Conservation (phyloP, 2,113 vertebrate genomes). For the Gopherus flavomarginatus region DNA sequence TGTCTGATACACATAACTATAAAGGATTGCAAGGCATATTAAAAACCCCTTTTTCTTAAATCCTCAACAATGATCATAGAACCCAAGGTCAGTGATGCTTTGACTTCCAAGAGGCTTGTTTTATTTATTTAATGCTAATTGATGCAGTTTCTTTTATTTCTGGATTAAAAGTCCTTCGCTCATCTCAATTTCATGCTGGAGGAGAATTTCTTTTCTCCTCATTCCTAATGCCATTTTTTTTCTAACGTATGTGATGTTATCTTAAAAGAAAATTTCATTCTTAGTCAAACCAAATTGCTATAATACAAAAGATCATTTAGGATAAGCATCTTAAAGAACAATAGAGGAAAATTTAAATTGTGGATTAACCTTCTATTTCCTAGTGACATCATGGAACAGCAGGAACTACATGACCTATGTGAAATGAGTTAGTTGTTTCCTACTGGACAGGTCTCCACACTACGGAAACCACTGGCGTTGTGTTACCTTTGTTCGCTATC, state of each 20-base stretch:
- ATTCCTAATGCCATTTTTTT: slow-evolving; percentile 32
- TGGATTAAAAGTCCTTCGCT: slow-evolving; percentile 33
- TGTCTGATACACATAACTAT: not conserved
- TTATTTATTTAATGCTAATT: slow-evolving; percentile 21
- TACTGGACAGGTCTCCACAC: not conserved
- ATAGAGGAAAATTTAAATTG: not conserved
- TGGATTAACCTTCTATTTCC: not conserved
- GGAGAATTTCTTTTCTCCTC: not conserved
- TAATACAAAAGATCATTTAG: slow-evolving; percentile 1
- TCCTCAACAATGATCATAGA: not conserved
- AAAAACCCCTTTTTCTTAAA: slow-evolving; percentile 2
- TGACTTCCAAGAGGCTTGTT: slow-evolving; percentile 23
- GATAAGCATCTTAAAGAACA: not conserved
- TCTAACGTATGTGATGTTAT: slow-evolving; percentile 14
- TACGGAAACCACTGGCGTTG: not conserved
- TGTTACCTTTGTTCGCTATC: not conserved
- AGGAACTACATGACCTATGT: not conserved
- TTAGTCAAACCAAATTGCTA: slow-evolving; percentile 19
- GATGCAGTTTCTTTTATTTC: slow-evolving; percentile 30
- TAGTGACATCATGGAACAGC: not conserved
- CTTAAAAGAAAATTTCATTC: slow-evolving; percentile 24
- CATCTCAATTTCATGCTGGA: slow-evolving; percentile 18
- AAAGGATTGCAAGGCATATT: not conserved
- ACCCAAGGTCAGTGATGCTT: slow-evolving; percentile 1
- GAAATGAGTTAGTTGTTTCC: not conserved